Conservation (phyloP, 2,113 vertebrate genomes). For the Xerus inauris region DNA sequence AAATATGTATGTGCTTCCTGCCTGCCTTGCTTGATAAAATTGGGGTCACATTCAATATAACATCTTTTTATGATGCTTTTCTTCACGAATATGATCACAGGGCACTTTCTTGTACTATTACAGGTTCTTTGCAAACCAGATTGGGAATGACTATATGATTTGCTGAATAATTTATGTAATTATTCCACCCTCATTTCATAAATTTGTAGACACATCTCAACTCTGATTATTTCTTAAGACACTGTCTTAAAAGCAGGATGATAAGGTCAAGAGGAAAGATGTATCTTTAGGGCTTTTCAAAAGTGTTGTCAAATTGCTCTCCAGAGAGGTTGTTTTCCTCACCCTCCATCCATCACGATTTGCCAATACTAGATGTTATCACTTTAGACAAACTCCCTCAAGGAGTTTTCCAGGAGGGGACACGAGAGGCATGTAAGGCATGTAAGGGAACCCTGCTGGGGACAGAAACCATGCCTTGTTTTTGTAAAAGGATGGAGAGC, state of each 20-base stretch:
- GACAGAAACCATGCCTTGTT: neutral
- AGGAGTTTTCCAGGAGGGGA: neutral
- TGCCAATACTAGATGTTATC: neutral
- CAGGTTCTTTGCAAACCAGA: neutral
- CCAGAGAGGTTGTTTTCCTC: neutral
- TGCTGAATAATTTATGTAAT: constrained; percentile 7
- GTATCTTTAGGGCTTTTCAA: neutral
- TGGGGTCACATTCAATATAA: neutral
- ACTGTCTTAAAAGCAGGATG: neutral
- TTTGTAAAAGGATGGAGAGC: neutral
- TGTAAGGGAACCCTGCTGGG: neutral
- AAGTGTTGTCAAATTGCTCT: neutral
- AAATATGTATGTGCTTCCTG: neutral
- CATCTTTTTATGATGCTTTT: neutral
- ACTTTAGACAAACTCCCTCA: neutral
- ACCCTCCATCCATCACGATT: neutral
- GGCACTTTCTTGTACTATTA: neutral
- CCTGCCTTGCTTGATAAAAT: neutral
- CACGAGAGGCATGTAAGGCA: neutral
- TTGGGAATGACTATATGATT: neutral
- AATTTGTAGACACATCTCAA: neutral
- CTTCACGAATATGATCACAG: neutral
- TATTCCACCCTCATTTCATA: neutral
- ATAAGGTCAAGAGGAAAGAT: neutral
- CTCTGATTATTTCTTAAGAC: neutral